Percentiles rank a stretch among this genome's conserved stretches.
phyloP scores from a whole-genome alignment of 2,113 vertebrate species.

The Pelobates fuscus region DNA sequence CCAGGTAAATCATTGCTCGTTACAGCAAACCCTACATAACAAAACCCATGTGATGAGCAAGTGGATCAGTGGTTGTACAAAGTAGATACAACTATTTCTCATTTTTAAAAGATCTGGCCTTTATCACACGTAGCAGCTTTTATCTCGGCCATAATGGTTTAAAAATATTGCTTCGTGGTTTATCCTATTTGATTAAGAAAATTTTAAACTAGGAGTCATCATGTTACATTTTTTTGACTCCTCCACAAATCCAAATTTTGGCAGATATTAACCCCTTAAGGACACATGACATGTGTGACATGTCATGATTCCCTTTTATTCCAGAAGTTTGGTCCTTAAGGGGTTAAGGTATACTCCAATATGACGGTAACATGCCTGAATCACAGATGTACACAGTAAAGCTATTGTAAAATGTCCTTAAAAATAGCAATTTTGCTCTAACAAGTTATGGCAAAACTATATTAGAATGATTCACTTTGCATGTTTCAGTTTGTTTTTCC shows the following conservation, averaged over 20 bases:
- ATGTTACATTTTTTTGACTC: neutral
- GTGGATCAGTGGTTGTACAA: neutral
- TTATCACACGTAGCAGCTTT: neutral
- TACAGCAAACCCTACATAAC: neutral
- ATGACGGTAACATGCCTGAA: no score
- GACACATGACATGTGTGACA: no score
- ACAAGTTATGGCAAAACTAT: no score
- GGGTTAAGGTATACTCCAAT: no score
- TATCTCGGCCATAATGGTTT: neutral
- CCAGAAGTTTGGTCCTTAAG: no score
- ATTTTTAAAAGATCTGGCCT: neutral
- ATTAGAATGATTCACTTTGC: no score
- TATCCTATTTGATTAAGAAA: neutral
- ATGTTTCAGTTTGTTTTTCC: no score
- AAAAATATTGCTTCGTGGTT: neutral
- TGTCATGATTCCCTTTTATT: no score
- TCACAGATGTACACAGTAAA: no score
- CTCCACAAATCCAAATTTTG: neutral
- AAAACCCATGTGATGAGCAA: slow-evolving; percentile 17
- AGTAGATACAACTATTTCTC: slow-evolving; percentile 18
- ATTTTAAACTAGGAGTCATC: neutral
- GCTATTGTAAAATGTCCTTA: no score
- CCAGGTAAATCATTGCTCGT: slow-evolving; percentile 37
- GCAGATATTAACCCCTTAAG: no score
- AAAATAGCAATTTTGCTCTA: no score